A percentile compares a stretch with the other conserved stretches of the same genome.
Evolutionary conservation across 2,888 invertebrate species (phyloP).

Genomic region (Zaprionus lineosus): DNA sequence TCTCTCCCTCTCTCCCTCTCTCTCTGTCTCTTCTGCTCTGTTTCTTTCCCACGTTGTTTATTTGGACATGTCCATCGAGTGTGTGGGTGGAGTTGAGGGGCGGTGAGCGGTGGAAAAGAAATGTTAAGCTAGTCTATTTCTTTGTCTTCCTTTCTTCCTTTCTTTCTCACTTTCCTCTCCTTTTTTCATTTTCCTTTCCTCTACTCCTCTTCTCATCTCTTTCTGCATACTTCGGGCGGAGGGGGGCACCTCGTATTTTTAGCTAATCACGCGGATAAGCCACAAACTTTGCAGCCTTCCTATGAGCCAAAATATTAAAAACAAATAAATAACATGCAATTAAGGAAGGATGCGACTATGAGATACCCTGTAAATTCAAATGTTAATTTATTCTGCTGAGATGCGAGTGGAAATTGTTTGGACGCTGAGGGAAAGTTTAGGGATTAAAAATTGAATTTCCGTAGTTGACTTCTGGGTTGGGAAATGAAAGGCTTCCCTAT

Average conservation of each 20-base stretch:
- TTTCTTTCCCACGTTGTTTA: no score
- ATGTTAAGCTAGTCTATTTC: no score
- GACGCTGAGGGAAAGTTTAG: not conserved
- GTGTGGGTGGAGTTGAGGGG: no score
- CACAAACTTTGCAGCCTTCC: slow-evolving; percentile 39
- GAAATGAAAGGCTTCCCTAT: no score
- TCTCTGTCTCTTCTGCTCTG: no score
- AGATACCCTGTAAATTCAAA: slow-evolving; percentile 20
- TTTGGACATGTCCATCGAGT: no score
- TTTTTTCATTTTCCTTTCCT: no score
- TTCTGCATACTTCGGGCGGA: slow-evolving; percentile 1
- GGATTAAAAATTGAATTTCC: no score
- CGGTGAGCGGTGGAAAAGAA: no score
- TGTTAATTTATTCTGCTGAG: no score
- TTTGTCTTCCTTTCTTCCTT: not conserved
- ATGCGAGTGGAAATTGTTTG: not conserved
- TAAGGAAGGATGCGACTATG: not conserved
- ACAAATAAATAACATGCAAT: slow-evolving; percentile 37
- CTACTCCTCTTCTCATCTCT: not conserved
- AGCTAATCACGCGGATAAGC: slow-evolving; percentile 69
- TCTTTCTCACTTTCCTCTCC: no score
- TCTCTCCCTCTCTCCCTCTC: not conserved
- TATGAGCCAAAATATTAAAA: slow-evolving; percentile 41
- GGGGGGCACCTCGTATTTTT: slow-evolving; percentile 51
- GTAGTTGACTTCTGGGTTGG: no score